Conservation (phyloP, 2,888 invertebrate genomes). For the Drosophila putrida region DNA sequence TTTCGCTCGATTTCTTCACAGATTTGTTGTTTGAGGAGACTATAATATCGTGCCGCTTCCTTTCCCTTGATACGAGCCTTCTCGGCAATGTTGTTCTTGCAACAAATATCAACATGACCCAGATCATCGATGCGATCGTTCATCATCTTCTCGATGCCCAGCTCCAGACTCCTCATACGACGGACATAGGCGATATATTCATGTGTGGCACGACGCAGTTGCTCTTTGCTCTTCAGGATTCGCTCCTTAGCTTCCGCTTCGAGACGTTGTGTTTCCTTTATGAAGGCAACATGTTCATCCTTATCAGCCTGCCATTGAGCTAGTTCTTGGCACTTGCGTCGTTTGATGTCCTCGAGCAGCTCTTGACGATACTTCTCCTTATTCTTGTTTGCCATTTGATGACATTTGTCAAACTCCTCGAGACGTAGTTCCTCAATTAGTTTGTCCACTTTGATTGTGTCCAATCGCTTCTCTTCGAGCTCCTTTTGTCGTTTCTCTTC, state of each 20-base stretch:
- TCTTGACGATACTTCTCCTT: constrained; percentile 67
- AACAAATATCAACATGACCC: constrained; percentile 69
- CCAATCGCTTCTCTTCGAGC: constrained; percentile 58
- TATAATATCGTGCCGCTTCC: constrained; percentile 68
- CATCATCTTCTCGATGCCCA: constrained; percentile 68
- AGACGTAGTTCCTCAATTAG: constrained; percentile 66
- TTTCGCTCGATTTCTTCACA: constrained; percentile 76
- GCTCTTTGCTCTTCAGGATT: constrained; percentile 50
- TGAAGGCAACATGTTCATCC: constrained; percentile 69
- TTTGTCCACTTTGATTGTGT: constrained; percentile 53
- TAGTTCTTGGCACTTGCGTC: constrained; percentile 39
- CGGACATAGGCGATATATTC: constrained; percentile 79
- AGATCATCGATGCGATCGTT: constrained; percentile 74
- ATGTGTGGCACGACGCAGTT: constrained; percentile 63
- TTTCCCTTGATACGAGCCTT: constrained; percentile 61
- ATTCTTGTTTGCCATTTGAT: constrained; percentile 11
- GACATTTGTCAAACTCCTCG: constrained; percentile 62
- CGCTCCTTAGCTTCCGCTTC: constrained; percentile 63
- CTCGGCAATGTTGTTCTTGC: constrained; percentile 69
- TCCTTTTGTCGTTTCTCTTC: constrained; percentile 45
- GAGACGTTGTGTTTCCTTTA: constrained; percentile 65
- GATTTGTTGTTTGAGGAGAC: constrained; percentile 73
- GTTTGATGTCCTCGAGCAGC: constrained; percentile 64
- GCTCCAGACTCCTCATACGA: constrained; percentile 70
- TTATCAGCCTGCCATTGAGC: constrained; percentile 57